Conservation (phyloP, 2,888 invertebrate genomes). For the Chrysodeixis includens region DNA sequence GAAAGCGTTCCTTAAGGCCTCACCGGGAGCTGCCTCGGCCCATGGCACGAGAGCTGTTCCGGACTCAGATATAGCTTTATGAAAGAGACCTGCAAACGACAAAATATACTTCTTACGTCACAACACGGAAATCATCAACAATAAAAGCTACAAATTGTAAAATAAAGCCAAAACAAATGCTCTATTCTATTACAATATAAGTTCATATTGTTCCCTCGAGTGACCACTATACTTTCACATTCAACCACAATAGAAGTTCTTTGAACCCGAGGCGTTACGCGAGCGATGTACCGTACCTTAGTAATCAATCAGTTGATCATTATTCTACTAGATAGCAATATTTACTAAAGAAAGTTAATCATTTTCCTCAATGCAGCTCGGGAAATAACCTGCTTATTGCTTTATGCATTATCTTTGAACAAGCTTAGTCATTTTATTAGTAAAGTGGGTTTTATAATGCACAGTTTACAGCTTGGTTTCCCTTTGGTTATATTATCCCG, state of each 20-base stretch:
- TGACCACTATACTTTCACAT: conserved; percentile 36
- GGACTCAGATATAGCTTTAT: conserved; percentile 93
- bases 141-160: not conserved
- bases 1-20: conserved; percentile 89
- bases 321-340: not conserved
- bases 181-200: not conserved
- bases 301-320: conserved; percentile 5
- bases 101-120: not conserved
- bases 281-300: conserved; percentile 8
- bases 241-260: conserved; percentile 30
- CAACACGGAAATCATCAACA: not conserved
- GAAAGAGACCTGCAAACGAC: conserved; percentile 90
- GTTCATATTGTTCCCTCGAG: conserved; percentile 13
- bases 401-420: not conserved
- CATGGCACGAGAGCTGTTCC: conserved; percentile 92
- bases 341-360: not conserved
- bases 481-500: not conserved
- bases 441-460: not conserved
- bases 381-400: not conserved
- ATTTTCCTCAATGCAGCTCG: conserved; percentile 2
- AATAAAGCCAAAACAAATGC: not conserved
- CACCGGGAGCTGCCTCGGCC: conserved; percentile 90
- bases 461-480: not conserved
- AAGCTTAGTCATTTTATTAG: not conserved
- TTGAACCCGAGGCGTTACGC: conserved; percentile 24